These are phyloP conservation scores for Drosophila bocqueti DNA, from an alignment of 1,140 invertebrate species.

Conservation along the genomic window DNA sequence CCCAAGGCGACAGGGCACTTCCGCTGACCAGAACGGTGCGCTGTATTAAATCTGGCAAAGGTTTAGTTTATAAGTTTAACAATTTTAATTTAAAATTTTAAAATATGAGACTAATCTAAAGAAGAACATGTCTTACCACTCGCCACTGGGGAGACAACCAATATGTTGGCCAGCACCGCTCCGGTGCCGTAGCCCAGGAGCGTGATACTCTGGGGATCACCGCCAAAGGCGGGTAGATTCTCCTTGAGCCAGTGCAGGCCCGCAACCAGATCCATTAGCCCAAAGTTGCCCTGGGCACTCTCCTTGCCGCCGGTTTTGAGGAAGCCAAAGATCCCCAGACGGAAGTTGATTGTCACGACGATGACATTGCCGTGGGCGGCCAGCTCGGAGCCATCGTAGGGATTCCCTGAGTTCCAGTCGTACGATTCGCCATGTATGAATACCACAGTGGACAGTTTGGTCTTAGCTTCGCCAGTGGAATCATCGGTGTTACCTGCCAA, in stretches of 20 bases:
- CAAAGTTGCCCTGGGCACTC: slow-evolving; percentile 96
- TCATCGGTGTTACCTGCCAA: slow-evolving; percentile 44
- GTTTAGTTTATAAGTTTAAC: not conserved
- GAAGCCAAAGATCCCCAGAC: slow-evolving; percentile 98
- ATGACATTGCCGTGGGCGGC: slow-evolving; percentile 96
- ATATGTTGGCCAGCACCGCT: slow-evolving; percentile 96
- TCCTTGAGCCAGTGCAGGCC: slow-evolving; percentile 96
- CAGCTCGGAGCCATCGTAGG: slow-evolving; percentile 96
- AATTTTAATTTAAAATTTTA: not conserved
- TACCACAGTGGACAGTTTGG: slow-evolving; percentile 90
- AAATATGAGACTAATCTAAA: not conserved
- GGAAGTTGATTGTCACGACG: slow-evolving; percentile 98
- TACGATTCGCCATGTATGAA: slow-evolving; percentile 98
- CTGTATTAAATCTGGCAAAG: slow-evolving; percentile 90
- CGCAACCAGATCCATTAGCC: slow-evolving; percentile 97
- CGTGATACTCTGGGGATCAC: slow-evolving; percentile 94
- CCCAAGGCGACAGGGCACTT: slow-evolving; percentile 97
- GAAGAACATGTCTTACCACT: slow-evolving; percentile 88
- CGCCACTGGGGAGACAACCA: slow-evolving; percentile 96
- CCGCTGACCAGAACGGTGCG: slow-evolving; percentile 96
- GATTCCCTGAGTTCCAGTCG: slow-evolving; percentile 97
- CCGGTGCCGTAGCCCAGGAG: slow-evolving; percentile 97
- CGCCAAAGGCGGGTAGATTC: slow-evolving; percentile 95
- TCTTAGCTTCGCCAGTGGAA: slow-evolving; percentile 12
- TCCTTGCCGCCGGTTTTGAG: slow-evolving; percentile 94